Percentiles rank a stretch among this genome's conserved stretches.
Evolutionary conservation across 2,113 vertebrate genomes (phyloP).

Genomic region (Sceloporus tristichus): DNA sequence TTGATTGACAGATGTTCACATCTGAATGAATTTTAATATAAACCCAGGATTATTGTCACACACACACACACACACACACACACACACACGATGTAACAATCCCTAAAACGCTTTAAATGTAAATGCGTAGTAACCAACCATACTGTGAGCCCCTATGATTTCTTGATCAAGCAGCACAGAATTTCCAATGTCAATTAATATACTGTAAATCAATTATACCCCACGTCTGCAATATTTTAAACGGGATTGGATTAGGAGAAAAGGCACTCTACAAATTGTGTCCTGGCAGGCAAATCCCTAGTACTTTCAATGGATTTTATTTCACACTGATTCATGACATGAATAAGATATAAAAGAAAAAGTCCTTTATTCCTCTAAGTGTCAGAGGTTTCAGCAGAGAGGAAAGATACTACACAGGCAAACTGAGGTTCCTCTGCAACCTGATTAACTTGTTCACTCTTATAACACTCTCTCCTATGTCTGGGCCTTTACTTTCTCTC

Average conservation of each 20-base stretch:
- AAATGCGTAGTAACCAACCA: conserved; percentile 51
- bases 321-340: conserved; percentile 45
- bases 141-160: conserved; percentile 45
- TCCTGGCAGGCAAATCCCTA: conserved; percentile 61
- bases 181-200: conserved; percentile 66
- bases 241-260: conserved; percentile 68
- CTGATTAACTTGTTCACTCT: conserved; percentile 20
- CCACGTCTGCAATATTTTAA: conserved; percentile 65
- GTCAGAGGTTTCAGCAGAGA: conserved; percentile 29
- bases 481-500: conserved; percentile 36
- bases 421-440: neutral
- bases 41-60: conserved; percentile 28
- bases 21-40: conserved; percentile 68
- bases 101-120: conserved; percentile 67
- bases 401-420: conserved; percentile 15
- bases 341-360: conserved; percentile 54
- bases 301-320: conserved; percentile 55
- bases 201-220: conserved; percentile 67
- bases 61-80: too few species aligned
- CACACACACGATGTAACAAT: neutral
- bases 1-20: conserved; percentile 74
- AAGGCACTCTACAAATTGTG: conserved; percentile 59
- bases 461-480: conserved; percentile 16
- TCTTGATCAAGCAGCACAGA: conserved; percentile 68
- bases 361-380: conserved; percentile 23